phyloP scores from a whole-genome alignment of 2,113 vertebrate genomes.

The Perca flavescens region DNA sequence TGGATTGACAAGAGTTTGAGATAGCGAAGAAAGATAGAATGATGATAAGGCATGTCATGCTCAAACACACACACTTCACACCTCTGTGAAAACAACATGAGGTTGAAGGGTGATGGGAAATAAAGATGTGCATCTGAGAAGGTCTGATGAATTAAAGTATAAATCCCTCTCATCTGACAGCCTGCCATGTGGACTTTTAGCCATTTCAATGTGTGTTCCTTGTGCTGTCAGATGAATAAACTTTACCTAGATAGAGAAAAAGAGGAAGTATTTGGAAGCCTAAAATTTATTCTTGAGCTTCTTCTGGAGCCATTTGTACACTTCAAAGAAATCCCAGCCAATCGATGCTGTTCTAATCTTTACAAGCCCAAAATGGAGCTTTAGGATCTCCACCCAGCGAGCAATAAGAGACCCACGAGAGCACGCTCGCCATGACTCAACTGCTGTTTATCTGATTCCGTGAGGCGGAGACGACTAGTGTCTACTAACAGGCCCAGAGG shows the following conservation, averaged over 20 bases:
- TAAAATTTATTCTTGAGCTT: conserved; percentile 40
- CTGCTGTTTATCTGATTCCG: conserved; percentile 27
- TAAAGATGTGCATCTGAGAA: conserved; percentile 12
- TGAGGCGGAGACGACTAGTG: conserved; percentile 25
- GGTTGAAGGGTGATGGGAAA: not conserved
- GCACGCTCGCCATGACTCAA: conserved; percentile 4
- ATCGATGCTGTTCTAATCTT: conserved; percentile 49
- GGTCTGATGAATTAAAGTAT: conserved; percentile 10
- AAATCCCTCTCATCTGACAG: conserved; percentile 29
- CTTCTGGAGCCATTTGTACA: conserved; percentile 44
- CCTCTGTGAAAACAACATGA: conserved; percentile 25
- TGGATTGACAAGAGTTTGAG: conserved; percentile 43
- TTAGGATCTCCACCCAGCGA: conserved; percentile 18
- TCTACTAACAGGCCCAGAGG: conserved; percentile 45
- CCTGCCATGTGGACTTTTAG: not conserved
- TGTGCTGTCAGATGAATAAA: not conserved
- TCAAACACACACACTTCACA: conserved; percentile 26
- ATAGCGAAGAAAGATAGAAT: conserved; percentile 11
- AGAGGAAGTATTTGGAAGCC: not conserved
- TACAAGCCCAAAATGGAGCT: conserved; percentile 29
- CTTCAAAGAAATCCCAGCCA: conserved; percentile 40
- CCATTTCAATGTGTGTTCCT: not conserved
- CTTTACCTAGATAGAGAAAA: not conserved
- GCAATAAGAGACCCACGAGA: conserved; percentile 10
- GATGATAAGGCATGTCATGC: conserved; percentile 34